A percentile compares a stretch with the other conserved stretches of the same genome.
These are phyloP conservation scores for Amblyornis subalaris DNA, from an alignment of 2,113 vertebrate genomes.

Conservation along the genomic window DNA sequence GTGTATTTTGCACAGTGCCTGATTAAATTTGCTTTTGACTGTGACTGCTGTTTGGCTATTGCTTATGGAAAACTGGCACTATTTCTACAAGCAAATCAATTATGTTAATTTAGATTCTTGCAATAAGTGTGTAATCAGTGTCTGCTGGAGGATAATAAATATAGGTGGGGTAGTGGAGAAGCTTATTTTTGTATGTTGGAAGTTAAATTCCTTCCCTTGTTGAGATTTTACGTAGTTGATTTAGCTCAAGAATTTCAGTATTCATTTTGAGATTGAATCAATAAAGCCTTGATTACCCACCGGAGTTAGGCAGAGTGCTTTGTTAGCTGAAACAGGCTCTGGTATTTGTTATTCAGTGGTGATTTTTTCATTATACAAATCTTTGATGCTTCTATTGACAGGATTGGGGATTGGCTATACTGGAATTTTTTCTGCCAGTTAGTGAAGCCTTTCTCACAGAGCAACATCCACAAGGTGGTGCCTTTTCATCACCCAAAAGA, in stretches of 20 bases:
- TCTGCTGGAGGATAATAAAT: neutral
- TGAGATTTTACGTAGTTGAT: neutral
- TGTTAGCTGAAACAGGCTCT: neutral
- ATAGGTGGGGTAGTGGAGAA: neutral
- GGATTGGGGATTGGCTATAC: neutral
- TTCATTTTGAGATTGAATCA: neutral
- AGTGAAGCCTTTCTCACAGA: neutral
- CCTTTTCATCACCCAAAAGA: conserved; percentile 20
- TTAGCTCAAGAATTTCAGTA: neutral
- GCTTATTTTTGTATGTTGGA: neutral
- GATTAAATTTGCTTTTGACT: neutral
- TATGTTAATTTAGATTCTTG: neutral
- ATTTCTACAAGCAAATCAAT: neutral
- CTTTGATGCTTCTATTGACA: neutral
- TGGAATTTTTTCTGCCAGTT: neutral
- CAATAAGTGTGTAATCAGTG: neutral
- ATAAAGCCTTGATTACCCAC: neutral
- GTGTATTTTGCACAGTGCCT: neutral
- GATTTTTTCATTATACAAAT: neutral
- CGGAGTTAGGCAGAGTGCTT: neutral
- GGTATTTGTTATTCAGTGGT: neutral
- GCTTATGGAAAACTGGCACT: neutral
- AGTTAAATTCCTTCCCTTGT: neutral
- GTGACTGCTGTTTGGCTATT: neutral
- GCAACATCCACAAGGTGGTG: conserved; percentile 56